A percentile compares a stretch with the other conserved stretches of the same genome.
These are phyloP conservation scores for Thysanoteuthis rhombus DNA, from an alignment of 2,888 invertebrate genomes.

Conservation along the genomic window DNA sequence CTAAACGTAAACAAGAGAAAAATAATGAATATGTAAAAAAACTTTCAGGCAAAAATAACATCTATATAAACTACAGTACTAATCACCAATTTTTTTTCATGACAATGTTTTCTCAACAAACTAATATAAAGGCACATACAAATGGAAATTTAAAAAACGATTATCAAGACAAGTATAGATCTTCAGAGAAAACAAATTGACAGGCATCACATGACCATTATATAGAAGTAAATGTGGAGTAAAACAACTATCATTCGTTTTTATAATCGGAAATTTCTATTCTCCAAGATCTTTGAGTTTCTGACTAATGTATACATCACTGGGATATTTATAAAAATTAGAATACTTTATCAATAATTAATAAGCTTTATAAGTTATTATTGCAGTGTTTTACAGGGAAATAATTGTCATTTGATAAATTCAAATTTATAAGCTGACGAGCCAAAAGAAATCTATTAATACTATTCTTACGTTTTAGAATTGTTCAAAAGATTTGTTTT, in stretches of 20 bases:
- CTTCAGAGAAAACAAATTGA: not conserved
- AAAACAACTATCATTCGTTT: not conserved
- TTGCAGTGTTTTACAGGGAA: too few relatives aligned
- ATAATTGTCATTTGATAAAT: too few relatives aligned
- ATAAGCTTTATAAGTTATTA: too few relatives aligned
- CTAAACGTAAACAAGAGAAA: constrained; percentile 42
- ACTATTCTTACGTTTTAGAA: too few relatives aligned
- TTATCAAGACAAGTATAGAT: not conserved
- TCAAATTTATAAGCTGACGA: too few relatives aligned
- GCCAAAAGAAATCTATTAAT: too few relatives aligned
- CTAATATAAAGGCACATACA: not conserved
- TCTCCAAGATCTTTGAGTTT: too few relatives aligned
- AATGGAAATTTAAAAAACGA: not conserved
- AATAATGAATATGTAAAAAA: not conserved
- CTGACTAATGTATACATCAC: too few relatives aligned
- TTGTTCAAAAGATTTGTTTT: too few relatives aligned
- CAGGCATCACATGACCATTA: not conserved
- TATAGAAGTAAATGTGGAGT: not conserved
- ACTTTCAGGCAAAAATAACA: not conserved
- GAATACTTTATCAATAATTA: too few relatives aligned
- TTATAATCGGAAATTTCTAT: too few relatives aligned
- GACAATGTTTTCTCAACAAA: not conserved
- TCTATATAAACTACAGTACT: not conserved
- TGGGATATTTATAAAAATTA: too few relatives aligned
- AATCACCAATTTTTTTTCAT: not conserved